phyloP scores from a whole-genome alignment of 1,140 invertebrate genomes.

The Drosophila fuyamai region DNA sequence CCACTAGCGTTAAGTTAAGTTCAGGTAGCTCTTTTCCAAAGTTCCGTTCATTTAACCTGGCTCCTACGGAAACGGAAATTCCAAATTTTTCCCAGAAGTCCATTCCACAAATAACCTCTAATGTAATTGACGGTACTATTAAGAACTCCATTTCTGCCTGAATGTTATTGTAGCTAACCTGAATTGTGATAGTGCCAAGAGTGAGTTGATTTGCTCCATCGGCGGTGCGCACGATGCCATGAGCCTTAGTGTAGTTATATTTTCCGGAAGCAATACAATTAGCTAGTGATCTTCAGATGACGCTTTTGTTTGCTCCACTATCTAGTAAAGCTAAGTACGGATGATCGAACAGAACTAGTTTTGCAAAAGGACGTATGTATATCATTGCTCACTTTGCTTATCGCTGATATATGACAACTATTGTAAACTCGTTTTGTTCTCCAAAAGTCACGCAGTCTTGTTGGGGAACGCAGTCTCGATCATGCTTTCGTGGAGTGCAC shows the following conservation, averaged over 20 bases:
- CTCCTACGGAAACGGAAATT: neutral
- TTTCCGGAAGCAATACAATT: neutral
- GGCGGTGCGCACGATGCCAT: neutral
- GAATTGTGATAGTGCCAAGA: neutral
- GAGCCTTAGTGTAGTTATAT: neutral
- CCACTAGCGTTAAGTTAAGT: neutral
- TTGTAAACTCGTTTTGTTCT: neutral
- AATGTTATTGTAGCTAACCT: neutral
- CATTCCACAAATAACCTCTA: neutral
- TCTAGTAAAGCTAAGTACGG: neutral
- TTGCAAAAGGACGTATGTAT: slow-evolving; percentile 2
- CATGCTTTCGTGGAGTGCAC: too few relatives aligned
- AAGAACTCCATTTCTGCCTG: slow-evolving; percentile 2
- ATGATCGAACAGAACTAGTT: neutral
- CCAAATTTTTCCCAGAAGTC: neutral
- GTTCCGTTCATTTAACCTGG: neutral
- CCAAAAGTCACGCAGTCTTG: neutral
- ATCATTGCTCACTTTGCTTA: neutral
- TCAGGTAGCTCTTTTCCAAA: neutral
- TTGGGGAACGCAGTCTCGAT: neutral
- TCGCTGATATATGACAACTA: neutral
- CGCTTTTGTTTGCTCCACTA: neutral
- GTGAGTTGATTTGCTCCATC: neutral
- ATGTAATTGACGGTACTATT: slow-evolving; percentile 2
- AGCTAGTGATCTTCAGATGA: neutral